Evolutionary conservation across 1,140 invertebrate genomes (phyloP).

Genomic region (Psix sp.): DNA sequence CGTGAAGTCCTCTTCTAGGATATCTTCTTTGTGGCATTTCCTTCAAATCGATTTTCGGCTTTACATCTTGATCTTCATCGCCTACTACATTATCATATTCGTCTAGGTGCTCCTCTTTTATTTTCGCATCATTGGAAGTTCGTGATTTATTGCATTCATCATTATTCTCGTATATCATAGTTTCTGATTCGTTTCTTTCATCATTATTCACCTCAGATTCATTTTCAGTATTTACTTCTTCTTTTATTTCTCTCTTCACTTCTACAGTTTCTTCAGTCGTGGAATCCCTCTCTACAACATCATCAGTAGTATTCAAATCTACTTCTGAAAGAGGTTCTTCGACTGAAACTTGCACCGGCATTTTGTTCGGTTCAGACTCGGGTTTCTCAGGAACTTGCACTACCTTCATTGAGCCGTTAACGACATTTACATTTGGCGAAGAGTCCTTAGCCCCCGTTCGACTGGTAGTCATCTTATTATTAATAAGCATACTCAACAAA

Average conservation of each 20-base stretch:
- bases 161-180: neutral
- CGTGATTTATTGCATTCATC: slow-evolving; percentile 16
- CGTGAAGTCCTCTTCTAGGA: slow-evolving; percentile 41
- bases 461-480: slow-evolving; percentile 16
- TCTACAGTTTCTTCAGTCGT: neutral
- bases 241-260: neutral
- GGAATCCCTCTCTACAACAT: too few species aligned
- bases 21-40: slow-evolving; percentile 8
- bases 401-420: too few species aligned
- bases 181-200: neutral
- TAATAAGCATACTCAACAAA: slow-evolving; percentile 58
- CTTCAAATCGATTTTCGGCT: neutral
- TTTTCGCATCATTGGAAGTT: slow-evolving; percentile 19
- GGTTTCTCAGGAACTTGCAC: too few species aligned
- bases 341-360: too few species aligned
- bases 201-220: too few species aligned
- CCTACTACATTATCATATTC: slow-evolving; percentile 4
- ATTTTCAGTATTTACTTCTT: neutral
- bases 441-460: neutral
- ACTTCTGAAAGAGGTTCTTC: too few species aligned
- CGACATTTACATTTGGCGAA: too few species aligned
- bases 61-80: neutral
- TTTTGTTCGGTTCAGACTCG: too few species aligned
- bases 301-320: too few species aligned
- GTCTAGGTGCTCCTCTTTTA: neutral